Evolutionary conservation across 1,140 invertebrate species (phyloP).

Genomic region (Oryctes rhinoceros): DNA sequence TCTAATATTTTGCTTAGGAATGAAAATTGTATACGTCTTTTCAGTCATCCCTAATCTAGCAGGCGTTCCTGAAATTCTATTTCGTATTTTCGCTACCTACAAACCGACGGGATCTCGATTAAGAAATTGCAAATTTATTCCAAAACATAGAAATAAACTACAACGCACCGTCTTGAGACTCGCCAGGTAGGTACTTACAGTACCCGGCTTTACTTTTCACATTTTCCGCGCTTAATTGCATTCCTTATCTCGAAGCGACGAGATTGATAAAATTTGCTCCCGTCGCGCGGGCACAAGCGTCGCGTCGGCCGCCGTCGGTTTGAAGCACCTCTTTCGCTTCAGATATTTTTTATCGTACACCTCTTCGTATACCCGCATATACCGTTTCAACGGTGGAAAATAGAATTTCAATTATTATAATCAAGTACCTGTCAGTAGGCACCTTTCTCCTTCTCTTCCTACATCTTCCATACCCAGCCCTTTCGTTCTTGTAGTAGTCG

Average conservation of each 20-base stretch:
- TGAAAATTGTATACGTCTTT: too few species aligned
- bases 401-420: slow-evolving; percentile 36
- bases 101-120: too few species aligned
- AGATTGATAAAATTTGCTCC: slow-evolving; percentile 4
- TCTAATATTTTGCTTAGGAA: too few species aligned
- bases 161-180: background rate
- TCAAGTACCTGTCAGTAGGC: slow-evolving; percentile 4
- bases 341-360: slow-evolving; percentile 16
- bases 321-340: slow-evolving; percentile 20
- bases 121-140: background rate
- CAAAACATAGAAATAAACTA: background rate
- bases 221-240: slow-evolving; percentile 15
- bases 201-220: background rate
- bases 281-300: background rate
- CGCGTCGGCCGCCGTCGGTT: background rate
- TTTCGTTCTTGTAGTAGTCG: background rate
- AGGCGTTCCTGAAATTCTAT: too few species aligned
- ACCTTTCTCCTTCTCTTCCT: too few species aligned
- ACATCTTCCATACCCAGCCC: background rate
- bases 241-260: slow-evolving; percentile 7
- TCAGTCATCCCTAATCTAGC: too few species aligned
- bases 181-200: background rate
- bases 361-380: slow-evolving; percentile 16
- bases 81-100: too few species aligned
- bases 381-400: slow-evolving; percentile 34